Percentiles rank a stretch among this genome's conserved stretches.
Conservation (phyloP, 2,888 invertebrate species). For the Melolontha melolontha region DNA sequence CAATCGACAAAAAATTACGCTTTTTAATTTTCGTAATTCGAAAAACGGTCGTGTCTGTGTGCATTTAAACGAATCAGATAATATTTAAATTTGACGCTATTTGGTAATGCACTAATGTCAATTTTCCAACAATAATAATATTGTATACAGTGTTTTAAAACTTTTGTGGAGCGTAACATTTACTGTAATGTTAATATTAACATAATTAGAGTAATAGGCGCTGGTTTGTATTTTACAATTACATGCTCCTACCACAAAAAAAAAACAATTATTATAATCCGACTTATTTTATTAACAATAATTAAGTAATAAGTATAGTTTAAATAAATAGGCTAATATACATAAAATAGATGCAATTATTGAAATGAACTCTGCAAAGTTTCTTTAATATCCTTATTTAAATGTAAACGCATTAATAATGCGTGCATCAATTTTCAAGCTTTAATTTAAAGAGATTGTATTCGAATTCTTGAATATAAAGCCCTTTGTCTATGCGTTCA, state of each 20-base stretch:
- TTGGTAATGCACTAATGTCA: conserved; percentile 16
- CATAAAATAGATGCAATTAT: too few relatives aligned
- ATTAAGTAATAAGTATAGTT: too few relatives aligned
- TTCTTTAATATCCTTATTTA: too few relatives aligned
- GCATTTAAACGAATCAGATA: conserved; percentile 15
- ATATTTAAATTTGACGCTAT: conserved; percentile 27
- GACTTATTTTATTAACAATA: too few relatives aligned
- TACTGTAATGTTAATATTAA: background rate
- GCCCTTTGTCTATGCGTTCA: too few relatives aligned
- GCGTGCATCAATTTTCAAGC: too few relatives aligned
- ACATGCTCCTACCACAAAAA: background rate
- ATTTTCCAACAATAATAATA: conserved; percentile 22
- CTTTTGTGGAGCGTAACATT: conserved; percentile 28
- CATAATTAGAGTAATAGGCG: background rate
- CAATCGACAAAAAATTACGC: conserved; percentile 12
- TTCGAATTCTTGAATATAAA: too few relatives aligned
- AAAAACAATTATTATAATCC: background rate
- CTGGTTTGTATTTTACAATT: conserved; percentile 5
- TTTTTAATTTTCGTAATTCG: conserved; percentile 31
- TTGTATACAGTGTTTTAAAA: conserved; percentile 15
- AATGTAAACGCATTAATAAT: too few relatives aligned
- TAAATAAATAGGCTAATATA: too few relatives aligned
- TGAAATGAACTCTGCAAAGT: too few relatives aligned
- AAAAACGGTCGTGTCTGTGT: conserved; percentile 1
- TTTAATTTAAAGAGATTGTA: too few relatives aligned